phyloP scores from a whole-genome alignment of 1,140 invertebrate genomes.

The Philaenus spumarius region DNA sequence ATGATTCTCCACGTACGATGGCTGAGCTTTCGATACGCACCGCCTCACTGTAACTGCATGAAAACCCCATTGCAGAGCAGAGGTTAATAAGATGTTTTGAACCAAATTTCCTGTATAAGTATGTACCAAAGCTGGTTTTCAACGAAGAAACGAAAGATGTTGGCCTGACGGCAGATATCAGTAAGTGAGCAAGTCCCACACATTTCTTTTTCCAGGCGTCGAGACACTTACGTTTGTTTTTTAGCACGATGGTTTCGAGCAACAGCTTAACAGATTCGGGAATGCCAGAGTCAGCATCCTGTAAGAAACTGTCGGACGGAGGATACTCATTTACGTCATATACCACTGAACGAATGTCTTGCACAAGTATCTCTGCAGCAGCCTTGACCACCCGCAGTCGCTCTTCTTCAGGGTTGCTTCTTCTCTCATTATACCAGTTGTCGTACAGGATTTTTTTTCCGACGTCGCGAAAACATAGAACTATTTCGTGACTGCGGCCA shows the following conservation, averaged over 20 bases:
- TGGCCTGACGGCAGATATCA: conserved; percentile 19
- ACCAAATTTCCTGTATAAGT: no score
- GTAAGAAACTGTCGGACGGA: conserved; percentile 16
- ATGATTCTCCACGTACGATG: conserved; percentile 16
- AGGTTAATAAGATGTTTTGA: conserved; percentile 18
- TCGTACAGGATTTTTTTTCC: no score
- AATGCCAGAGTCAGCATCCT: conserved; percentile 5
- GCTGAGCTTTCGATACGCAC: conserved; percentile 21
- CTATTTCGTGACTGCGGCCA: no score
- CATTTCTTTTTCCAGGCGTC: conserved; percentile 22
- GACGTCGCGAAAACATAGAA: conserved; percentile 14
- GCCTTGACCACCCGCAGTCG: no score
- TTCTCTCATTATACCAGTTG: no score
- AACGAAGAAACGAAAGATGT: no score
- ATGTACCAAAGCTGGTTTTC: no score
- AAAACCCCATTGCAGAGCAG: conserved; percentile 21
- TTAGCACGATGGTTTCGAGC: conserved; percentile 21
- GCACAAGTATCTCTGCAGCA: no score
- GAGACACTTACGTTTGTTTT: conserved; percentile 11
- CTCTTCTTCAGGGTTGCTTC: no score
- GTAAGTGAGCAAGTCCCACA: conserved; percentile 12
- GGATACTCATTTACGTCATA: no score
- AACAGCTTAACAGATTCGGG: conserved; percentile 19
- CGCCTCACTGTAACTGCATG: conserved; percentile 22
- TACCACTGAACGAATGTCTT: no score